Base-by-base conservation (phyloP, 2,113 vertebrate genomes). In the Mesembrinibis cayennensis region DNA sequence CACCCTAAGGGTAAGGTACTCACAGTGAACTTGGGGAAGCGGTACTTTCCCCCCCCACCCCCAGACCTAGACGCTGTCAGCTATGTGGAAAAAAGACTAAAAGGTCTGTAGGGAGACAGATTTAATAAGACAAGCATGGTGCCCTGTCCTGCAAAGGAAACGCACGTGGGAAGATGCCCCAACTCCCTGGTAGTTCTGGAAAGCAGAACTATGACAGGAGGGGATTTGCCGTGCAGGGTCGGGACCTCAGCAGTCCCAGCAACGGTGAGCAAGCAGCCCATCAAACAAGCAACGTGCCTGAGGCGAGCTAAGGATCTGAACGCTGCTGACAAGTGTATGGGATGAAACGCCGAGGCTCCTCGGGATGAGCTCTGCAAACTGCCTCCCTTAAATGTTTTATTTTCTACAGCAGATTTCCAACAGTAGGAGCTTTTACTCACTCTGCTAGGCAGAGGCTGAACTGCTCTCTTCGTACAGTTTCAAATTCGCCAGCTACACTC, bases 371-470 rank as follows among this genome's bases (percentile, higher is more conserved):
- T 63, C 69, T n/a, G 62, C 58, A 49, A 69, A 62, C 42, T 26
- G 53, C 42, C 72, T 96, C 71, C 67, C 67, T 72, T 87, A 89
- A 89, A 88, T 10, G 25, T 55, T 82, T 67, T 80, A 76, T 83
- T 89, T 93, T 95, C 94, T 65, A 66, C 81, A 83, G 69, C 29
- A 1, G 26, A 86, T 69, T 95, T 50, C 67, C 79, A 95, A 83
- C 42, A 67, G 63, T 34, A 58, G 85, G 73, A 92, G 71, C 67
- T 70, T 87, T 79, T 87, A 82, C 89, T 91, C 83, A 25, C 72
- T 94, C 94, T 61, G 70, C 73, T 73, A 96, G 97, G 87, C 95
- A 95, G 66, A 88, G 45, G 79, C 73, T 94, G 82, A 85, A 82
- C 19, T 47, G 45, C 77, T 93, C 74, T 85, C 70, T 84, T 93